Base-by-base conservation (phyloP, 2,888 invertebrate species). In the Synergus japonicus region DNA sequence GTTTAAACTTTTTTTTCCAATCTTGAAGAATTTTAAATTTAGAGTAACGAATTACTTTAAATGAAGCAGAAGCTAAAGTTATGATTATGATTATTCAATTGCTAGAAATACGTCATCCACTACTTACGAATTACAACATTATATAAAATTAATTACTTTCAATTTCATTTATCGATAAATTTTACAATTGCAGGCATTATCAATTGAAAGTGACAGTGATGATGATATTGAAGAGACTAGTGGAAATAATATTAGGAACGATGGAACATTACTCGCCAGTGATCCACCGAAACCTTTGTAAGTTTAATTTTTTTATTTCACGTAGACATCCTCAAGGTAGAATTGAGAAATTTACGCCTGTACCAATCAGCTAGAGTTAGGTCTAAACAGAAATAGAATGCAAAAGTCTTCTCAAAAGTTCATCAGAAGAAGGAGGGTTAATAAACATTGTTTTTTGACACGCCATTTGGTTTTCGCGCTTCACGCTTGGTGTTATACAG, bases 271-370 rank as follows among this genome's bases (percentile, higher is more conserved):
- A 79, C 94, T 98, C 78, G 98, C 98, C 83, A 98, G 98, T 89
- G 98, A 99, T 93, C 98, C 98, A 79, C 98, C 98, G 37, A 97
- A 98, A 92, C 98, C 98, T 88, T 96, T 99, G 98, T 97, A 93
- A 96, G 97, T 95, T 88, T 69, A 12, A n/a, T 60, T 63, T 76
- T 29, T 46, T 58, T 60, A 63, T 73, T 10, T 79, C 76, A 80
- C 67, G 67, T 43, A 29, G 29, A 29, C 3, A 29, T 29, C 29
- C 29, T 29, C 29, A 29, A 29, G 29, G 29, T 29, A 29, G 29
- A 3, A 29, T 29, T 29, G 29, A 29, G 29, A 29, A 29, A 29
- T 3, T 29, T 29, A 29, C 29, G 3, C 29, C 29, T 29, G 3
- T 29, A 29, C 29, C 29, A 29, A 3, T 29, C 29, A 29, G 3